These are phyloP conservation scores for Peromyscus nudipes DNA, from an alignment of 2,797 vertebrate genomes.

Conservation along the genomic window DNA sequence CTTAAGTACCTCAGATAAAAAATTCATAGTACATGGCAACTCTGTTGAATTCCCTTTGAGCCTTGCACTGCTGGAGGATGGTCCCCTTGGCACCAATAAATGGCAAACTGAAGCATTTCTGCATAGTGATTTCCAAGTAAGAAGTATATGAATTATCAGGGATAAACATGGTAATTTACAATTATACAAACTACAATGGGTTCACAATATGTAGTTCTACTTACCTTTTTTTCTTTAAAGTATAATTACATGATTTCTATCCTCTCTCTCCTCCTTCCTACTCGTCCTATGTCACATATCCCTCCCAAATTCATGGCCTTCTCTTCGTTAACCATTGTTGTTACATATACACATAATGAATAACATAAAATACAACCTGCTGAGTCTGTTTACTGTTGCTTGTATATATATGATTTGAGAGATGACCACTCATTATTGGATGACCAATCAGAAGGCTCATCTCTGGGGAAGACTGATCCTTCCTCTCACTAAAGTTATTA, in stretches of 20 bases:
- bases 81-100: neutral
- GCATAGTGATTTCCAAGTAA: neutral
- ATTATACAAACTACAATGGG: neutral
- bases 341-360: neutral
- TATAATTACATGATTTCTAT: neutral
- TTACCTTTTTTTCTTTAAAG: neutral
- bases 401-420: neutral
- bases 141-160: neutral
- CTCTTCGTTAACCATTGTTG: neutral
- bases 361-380: neutral
- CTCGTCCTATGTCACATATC: neutral
- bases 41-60: too few species aligned
- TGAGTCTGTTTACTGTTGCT: neutral
- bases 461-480: neutral
- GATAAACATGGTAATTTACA: neutral
- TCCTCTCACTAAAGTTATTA: neutral
- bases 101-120: neutral
- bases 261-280: neutral
- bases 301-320: neutral
- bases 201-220: neutral
- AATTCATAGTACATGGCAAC: too few species aligned
- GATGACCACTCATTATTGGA: neutral
- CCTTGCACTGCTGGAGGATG: too few species aligned
- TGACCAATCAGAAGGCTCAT: neutral
- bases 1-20: too few species aligned